Base-by-base conservation (phyloP, 2,888 invertebrate genomes). In the Dorcus hopei region DNA sequence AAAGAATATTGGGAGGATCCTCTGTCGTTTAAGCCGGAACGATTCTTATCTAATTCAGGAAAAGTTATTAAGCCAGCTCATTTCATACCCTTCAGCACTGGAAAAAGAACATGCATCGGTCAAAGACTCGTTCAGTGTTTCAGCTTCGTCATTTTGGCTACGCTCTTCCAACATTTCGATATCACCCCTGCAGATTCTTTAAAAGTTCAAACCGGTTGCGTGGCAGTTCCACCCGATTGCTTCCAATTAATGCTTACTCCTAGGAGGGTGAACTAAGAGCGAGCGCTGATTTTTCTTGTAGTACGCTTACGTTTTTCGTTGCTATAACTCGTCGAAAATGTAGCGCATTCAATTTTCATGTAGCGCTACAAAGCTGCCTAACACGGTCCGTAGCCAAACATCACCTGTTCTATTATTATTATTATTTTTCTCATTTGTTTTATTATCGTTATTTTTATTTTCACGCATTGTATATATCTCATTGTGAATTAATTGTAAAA, bases 51-150 rank as follows among this genome's bases (percentile, higher is more conserved):
- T 2, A 57, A 65, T 3, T 62, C 66, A 16, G 82, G 81, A 4
- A 73, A 70, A 38, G 77, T 86, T 9, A 72, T 77, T 14, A 85
- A 83, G 70, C 86, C 86, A 0, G 81, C 89, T 0, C 87, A 91
- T 72, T 93, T 93, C 72, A 79, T 93, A 9, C 93, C 93, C 0
- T 94, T 93, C 77, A 91, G 92, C 71, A 90, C 91, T 45, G 93
- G 93, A 6, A 91, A 89, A 71, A 79, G 93, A n/a, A 91, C 92
- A 0, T 93, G 93, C 71, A 89, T 93, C 58, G 93, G 93, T 0
- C 91, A 92, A 70, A 87, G 88, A 41, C 77, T 94, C 49, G 89
- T 93, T 0, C 87, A 89, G 11, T 87, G 89, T 1, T 90, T 89
- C 79, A 85, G 87, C 49, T 90, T 91, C 68, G 84, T 90, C 0